Evolutionary conservation across 1,140 invertebrate species (phyloP).

Genomic region (Carposina sasakii): DNA sequence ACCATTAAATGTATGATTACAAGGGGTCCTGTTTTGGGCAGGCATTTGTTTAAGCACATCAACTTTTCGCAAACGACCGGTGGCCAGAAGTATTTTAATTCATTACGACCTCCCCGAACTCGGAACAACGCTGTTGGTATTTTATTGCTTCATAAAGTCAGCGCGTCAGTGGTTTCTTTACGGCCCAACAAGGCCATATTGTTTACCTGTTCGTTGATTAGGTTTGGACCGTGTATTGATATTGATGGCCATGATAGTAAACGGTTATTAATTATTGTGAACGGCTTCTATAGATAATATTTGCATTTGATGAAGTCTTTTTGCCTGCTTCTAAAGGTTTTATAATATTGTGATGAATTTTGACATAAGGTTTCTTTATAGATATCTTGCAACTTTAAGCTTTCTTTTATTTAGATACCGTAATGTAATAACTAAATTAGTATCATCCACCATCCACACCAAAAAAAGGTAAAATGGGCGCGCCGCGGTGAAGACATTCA

Average conservation of each 20-base stretch:
- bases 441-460: too few relatives aligned
- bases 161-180: slow-evolving; percentile 30
- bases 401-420: too few relatives aligned
- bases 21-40: slow-evolving; percentile 45
- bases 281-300: too few relatives aligned
- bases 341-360: too few relatives aligned
- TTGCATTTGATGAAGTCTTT: too few relatives aligned
- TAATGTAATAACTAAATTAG: too few relatives aligned
- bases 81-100: slow-evolving; percentile 59
- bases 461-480: too few relatives aligned
- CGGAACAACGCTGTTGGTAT: slow-evolving; percentile 36
- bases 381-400: too few relatives aligned
- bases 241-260: slow-evolving; percentile 17
- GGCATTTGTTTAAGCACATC: slow-evolving; percentile 61
- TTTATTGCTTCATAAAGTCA: slow-evolving; percentile 47
- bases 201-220: slow-evolving; percentile 11
- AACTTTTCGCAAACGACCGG: slow-evolving; percentile 61
- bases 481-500: too few relatives aligned
- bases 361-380: too few relatives aligned
- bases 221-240: slow-evolving; percentile 12
- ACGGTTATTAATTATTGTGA: too few relatives aligned
- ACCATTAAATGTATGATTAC: slow-evolving; percentile 68
- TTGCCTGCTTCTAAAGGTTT: too few relatives aligned
- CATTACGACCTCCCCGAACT: slow-evolving; percentile 43
- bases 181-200: slow-evolving; percentile 18